phyloP scores from a whole-genome alignment of 2,797 vertebrate genomes.

The Liasis olivaceus region DNA sequence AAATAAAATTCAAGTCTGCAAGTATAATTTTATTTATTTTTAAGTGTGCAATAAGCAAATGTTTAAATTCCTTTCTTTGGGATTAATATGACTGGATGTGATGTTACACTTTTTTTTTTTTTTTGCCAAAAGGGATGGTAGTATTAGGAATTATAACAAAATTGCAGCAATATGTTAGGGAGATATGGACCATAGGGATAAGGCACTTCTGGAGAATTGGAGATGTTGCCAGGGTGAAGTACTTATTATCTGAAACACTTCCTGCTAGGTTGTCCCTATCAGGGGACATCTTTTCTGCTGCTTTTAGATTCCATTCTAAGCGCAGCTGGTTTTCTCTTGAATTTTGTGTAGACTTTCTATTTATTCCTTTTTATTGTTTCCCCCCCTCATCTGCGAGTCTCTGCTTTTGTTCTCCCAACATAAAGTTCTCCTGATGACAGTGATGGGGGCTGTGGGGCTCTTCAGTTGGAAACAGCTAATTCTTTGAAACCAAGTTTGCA shows the following conservation, averaged over 20 bases:
- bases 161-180: not conserved
- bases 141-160: not conserved
- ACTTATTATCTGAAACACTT: not conserved
- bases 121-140: too few relatives aligned
- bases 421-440: not conserved
- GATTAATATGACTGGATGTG: not conserved
- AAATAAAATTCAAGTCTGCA: not conserved
- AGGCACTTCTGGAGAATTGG: not conserved
- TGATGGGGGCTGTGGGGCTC: not conserved
- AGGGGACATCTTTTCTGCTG: not conserved
- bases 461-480: not conserved
- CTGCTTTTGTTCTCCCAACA: not conserved
- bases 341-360: not conserved
- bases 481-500: not conserved
- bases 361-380: not conserved
- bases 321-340: not conserved
- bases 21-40: not conserved
- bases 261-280: not conserved
- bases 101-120: not conserved
- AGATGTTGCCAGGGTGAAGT: not conserved
- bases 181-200: not conserved
- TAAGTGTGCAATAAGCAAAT: not conserved
- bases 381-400: too few relatives aligned
- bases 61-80: not conserved
- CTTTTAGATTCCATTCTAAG: not conserved